A percentile compares a stretch with the other conserved stretches of the same genome.
Conservation (phyloP, 92 coral and sea anemone genomes). For the Isaurus tuberculatus region DNA sequence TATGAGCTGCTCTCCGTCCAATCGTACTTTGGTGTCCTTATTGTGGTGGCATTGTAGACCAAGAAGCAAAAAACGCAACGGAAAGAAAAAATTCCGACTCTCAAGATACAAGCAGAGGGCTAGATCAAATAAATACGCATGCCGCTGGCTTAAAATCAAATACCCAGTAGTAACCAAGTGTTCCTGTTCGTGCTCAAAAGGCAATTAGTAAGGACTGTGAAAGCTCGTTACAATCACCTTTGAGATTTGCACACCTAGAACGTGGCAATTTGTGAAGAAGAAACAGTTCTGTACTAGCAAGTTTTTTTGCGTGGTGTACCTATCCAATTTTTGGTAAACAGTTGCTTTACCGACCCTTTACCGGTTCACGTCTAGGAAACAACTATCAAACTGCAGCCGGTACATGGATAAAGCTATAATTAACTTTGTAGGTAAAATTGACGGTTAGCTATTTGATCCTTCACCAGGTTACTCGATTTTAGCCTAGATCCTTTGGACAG, state of each 20-base stretch:
- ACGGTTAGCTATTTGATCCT: no score
- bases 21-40: constrained; percentile 56
- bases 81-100: constrained; percentile 9
- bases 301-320: no score
- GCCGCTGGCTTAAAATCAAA: constrained; percentile 57
- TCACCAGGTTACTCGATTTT: no score
- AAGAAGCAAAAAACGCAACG: constrained; percentile 16
- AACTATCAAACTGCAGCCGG: no score
- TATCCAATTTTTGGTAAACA: no score
- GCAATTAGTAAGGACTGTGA: neutral
- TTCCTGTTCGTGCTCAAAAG: constrained; percentile 39
- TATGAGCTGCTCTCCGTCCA: constrained; percentile 67
- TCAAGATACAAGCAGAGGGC: constrained; percentile 31
- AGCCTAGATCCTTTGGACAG: no score
- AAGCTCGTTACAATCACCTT: neutral
- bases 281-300: no score
- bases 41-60: constrained; percentile 79
- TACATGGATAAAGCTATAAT: no score
- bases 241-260: neutral
- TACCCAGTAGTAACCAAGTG: constrained; percentile 48
- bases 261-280: no score
- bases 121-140: constrained; percentile 27
- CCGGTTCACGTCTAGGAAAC: no score
- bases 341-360: no score
- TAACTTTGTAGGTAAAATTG: no score